Conservation (phyloP, 2,797 vertebrate species). For the Pachyuromys duprasi region DNA sequence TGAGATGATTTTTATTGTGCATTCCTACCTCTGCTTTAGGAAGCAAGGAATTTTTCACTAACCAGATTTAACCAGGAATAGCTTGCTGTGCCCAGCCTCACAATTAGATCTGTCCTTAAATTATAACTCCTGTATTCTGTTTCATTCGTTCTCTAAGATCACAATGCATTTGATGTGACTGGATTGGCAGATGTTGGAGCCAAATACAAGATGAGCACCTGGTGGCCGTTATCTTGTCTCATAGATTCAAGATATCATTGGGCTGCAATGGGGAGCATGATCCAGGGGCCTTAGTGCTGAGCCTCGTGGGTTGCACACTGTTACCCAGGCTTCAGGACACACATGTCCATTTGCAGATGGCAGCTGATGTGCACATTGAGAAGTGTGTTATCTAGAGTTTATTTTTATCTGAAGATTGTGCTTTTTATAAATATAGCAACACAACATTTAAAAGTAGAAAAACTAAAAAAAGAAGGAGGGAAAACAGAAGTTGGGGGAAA, state of each 20-base stretch:
- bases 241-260: neutral
- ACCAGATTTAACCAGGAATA: slow-evolving; percentile 7
- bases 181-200: neutral
- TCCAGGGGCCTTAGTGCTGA: neutral
- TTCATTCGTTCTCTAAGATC: slow-evolving; percentile 34
- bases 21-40: slow-evolving; percentile 37
- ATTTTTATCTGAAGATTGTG: slow-evolving; percentile 40
- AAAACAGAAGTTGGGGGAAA: slow-evolving; percentile 26
- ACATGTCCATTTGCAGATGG: neutral
- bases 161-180: neutral
- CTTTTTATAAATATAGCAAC: slow-evolving; percentile 68
- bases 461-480: neutral
- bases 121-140: neutral
- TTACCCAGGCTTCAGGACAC: neutral
- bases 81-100: neutral
- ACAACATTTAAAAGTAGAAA: slow-evolving; percentile 56
- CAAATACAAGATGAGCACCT: neutral
- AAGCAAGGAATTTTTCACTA: neutral
- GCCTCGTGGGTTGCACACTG: too few species aligned
- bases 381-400: neutral
- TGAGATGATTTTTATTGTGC: slow-evolving; percentile 50
- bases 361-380: neutral
- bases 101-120: neutral
- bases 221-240: neutral
- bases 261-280: neutral